phyloP scores from a whole-genome alignment of 2,113 vertebrate species.

The Manacus vitellinus region DNA sequence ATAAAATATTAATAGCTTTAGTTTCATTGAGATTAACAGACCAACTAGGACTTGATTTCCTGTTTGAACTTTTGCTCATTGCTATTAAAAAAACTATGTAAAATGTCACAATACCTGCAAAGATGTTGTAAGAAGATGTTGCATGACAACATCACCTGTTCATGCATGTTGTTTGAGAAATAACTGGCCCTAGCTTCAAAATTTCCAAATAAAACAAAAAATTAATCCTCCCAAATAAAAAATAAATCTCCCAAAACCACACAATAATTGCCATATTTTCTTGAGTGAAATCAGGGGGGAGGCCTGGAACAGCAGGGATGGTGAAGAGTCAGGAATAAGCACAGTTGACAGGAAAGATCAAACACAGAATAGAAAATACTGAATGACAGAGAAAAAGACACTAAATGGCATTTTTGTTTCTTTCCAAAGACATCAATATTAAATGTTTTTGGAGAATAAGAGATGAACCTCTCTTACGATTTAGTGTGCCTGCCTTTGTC shows the following conservation, averaged over 20 bases:
- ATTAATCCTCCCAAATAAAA: neutral
- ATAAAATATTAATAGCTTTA: neutral
- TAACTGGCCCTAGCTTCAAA: neutral
- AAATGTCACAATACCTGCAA: neutral
- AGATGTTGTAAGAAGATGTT: neutral
- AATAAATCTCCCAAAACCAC: neutral
- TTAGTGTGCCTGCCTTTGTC: neutral
- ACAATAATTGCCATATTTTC: neutral
- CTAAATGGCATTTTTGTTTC: neutral
- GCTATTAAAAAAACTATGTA: neutral
- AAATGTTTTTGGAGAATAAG: neutral
- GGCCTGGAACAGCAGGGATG: neutral
- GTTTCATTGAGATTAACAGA: neutral
- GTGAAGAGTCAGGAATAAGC: neutral
- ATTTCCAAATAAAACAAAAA: neutral
- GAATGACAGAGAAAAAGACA: neutral
- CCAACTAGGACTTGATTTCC: neutral
- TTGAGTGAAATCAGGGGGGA: neutral
- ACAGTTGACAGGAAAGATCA: neutral
- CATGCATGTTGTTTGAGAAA: neutral
- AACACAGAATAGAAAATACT: neutral
- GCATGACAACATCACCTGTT: neutral
- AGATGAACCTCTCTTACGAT: neutral
- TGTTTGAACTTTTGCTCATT: neutral
- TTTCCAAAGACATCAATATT: neutral